Evolutionary conservation across 2,888 invertebrate species (phyloP).

Genomic region (Cantharis flavilabris): DNA sequence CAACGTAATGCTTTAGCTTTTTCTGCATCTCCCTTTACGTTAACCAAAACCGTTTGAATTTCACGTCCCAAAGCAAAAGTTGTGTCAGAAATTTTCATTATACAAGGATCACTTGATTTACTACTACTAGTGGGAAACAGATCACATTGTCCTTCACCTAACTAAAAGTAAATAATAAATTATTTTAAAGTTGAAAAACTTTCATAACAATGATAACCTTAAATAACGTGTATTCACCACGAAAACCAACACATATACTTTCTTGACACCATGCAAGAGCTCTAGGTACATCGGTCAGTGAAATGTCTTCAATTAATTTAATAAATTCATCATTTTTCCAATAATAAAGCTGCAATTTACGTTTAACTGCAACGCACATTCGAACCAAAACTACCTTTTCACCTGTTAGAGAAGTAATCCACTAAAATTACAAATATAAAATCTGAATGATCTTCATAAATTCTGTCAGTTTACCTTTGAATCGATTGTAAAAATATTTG

Average conservation of each 20-base stretch:
- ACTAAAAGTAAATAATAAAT: conserved; percentile 38
- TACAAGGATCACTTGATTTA: conserved; percentile 79
- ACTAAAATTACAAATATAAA: conserved; percentile 48
- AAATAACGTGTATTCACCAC: conserved; percentile 74
- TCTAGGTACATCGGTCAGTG: conserved; percentile 78
- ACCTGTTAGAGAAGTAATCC: conserved; percentile 68
- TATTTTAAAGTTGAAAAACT: not conserved
- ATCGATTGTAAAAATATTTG: conserved; percentile 84
- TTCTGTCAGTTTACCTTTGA: conserved; percentile 60
- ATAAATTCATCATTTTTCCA: conserved; percentile 86
- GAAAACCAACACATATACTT: conserved; percentile 86
- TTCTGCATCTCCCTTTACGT: conserved; percentile 71
- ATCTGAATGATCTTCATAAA: not conserved
- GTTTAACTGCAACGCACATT: conserved; percentile 85
- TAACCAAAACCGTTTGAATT: conserved; percentile 83
- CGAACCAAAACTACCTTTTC: conserved; percentile 77
- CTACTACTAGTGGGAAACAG: conserved; percentile 83
- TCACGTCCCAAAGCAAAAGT: conserved; percentile 86
- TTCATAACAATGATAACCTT: not conserved
- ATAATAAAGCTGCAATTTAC: conserved; percentile 83
- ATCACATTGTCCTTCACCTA: conserved; percentile 72
- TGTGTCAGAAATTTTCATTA: conserved; percentile 75
- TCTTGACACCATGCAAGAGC: conserved; percentile 83
- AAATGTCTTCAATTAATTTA: conserved; percentile 73
- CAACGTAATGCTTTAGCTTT: conserved; percentile 77